These are phyloP conservation scores for Agonopterix arenella DNA, from an alignment of 2,888 invertebrate genomes.

Conservation along the genomic window DNA sequence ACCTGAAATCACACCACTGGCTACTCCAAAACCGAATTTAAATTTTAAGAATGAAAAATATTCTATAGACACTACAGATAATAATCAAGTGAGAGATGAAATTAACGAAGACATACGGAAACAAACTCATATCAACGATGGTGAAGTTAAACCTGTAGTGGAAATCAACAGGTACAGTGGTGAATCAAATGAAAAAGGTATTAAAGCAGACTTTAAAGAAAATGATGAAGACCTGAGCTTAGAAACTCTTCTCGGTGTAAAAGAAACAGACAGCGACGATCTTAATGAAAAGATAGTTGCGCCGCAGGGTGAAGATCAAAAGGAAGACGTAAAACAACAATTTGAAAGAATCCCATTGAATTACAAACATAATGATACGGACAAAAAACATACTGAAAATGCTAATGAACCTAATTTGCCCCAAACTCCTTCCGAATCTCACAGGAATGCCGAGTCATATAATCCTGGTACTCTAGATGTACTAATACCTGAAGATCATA, in stretches of 20 bases:
- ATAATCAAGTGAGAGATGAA: conserved; percentile 16
- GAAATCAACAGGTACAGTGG: conserved; percentile 45
- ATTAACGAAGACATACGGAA: conserved; percentile 23
- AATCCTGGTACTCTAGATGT: conserved; percentile 40
- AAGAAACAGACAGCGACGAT: conserved; percentile 18
- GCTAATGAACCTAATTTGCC: conserved; percentile 12
- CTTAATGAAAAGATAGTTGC: conserved; percentile 26
- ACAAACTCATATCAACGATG: conserved; percentile 42
- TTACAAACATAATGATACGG: conserved; percentile 49
- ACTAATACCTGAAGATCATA: conserved; percentile 32
- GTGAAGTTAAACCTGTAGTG: conserved; percentile 59
- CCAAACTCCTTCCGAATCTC: conserved; percentile 10
- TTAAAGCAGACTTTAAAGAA: conserved; percentile 19
- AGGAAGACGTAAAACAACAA: conserved; percentile 53
- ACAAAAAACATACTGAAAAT: conserved; percentile 18
- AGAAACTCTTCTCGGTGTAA: conserved; percentile 33
- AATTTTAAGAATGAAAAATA: conserved; percentile 15
- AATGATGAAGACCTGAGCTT: conserved; percentile 28
- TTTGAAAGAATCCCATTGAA: conserved; percentile 66
- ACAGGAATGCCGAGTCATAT: conserved; percentile 16
- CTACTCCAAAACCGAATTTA: conserved; percentile 15
- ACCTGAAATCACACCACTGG: conserved; percentile 20
- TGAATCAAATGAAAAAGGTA: conserved; percentile 22
- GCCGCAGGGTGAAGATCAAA: conserved; percentile 17
- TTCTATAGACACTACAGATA: conserved; percentile 17